These are phyloP conservation scores for Eublepharis macularius DNA, from an alignment of 2,113 vertebrate species.

Conservation along the genomic window DNA sequence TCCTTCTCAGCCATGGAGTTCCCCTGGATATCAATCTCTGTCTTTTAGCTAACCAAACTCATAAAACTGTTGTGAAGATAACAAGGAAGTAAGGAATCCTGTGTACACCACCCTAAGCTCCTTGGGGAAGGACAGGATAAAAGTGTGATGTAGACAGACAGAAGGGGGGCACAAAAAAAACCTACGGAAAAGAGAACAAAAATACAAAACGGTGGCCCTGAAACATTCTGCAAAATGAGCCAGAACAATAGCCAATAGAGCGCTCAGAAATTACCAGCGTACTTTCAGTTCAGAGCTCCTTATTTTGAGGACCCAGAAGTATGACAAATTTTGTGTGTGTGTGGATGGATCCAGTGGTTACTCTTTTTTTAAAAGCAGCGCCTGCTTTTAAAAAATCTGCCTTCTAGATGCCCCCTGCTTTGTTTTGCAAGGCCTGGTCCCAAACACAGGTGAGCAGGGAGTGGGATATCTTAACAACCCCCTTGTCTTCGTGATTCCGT, in stretches of 20 bases:
- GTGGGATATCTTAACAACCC: neutral
- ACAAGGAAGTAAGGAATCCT: too few species aligned
- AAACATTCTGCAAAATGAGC: neutral
- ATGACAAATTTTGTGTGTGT: neutral
- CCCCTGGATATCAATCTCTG: too few species aligned
- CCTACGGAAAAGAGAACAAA: neutral
- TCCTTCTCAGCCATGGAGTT: too few species aligned
- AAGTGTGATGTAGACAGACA: neutral
- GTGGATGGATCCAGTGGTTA: neutral
- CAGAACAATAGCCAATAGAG: neutral
- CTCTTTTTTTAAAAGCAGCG: neutral
- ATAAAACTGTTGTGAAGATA: too few species aligned
- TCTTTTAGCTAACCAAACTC: too few species aligned
- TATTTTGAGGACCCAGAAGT: neutral
- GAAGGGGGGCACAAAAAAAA: neutral
- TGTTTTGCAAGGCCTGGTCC: neutral
- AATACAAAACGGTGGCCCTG: neutral
- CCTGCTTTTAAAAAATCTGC: neutral
- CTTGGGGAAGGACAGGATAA: too few species aligned
- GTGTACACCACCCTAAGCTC: too few species aligned
- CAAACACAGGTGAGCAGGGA: neutral
- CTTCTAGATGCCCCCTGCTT: neutral
- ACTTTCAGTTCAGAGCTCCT: too few species aligned
- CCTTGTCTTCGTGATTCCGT: neutral
- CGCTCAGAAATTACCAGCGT: neutral